A percentile compares a stretch with the other conserved stretches of the same genome.
Evolutionary conservation across 2,113 vertebrate species (phyloP).

Genomic region (Galemys pyrenaicus): DNA sequence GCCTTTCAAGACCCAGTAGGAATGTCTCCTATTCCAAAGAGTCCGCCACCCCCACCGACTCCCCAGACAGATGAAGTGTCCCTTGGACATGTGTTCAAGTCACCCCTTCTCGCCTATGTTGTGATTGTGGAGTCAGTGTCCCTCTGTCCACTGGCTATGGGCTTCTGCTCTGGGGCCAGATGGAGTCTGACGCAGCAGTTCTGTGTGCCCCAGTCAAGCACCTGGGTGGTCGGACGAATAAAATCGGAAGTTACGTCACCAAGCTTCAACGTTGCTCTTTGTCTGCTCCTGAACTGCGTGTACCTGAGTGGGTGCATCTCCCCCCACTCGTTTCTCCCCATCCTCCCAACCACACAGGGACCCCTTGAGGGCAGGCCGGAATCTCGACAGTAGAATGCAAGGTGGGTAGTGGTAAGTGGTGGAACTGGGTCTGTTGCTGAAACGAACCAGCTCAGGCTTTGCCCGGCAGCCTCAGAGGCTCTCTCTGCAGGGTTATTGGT

Average conservation of each 20-base stretch:
- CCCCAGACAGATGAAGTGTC: neutral
- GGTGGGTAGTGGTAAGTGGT: neutral
- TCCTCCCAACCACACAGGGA: neutral
- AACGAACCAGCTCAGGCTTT: neutral
- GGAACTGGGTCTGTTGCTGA: neutral
- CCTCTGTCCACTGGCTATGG: neutral
- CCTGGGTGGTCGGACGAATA: neutral
- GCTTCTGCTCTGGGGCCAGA: neutral
- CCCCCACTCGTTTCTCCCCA: neutral
- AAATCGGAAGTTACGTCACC: neutral
- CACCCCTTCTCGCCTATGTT: neutral
- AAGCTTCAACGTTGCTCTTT: neutral
- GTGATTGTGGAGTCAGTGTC: fast-evolving
- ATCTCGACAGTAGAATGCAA: neutral
- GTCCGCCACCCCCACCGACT: neutral
- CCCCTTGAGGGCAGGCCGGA: neutral
- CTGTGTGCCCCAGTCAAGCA: neutral
- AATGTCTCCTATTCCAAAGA: neutral
- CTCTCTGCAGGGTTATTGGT: neutral
- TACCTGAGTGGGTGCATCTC: neutral
- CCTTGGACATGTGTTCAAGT: neutral
- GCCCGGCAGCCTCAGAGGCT: neutral
- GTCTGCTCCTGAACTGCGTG: neutral
- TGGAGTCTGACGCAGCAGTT: neutral
- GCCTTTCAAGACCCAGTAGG: neutral